These are phyloP conservation scores for Lucilia sericata DNA, from an alignment of 1,140 invertebrate species.

Conservation along the genomic window DNA sequence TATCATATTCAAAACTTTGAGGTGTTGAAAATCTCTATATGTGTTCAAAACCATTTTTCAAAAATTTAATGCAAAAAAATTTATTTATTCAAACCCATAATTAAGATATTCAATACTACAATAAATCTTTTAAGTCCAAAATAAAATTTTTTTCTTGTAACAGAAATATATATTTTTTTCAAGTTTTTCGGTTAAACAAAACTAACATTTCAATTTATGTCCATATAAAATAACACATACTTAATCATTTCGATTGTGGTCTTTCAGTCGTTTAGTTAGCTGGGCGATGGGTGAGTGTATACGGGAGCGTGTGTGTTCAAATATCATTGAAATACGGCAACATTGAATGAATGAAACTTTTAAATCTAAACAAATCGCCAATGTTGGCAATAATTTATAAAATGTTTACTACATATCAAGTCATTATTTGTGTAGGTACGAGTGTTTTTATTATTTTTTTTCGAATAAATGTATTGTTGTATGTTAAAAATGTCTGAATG, in stretches of 20 bases:
- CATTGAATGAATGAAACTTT: slow-evolving; percentile 26
- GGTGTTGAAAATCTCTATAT: not conserved
- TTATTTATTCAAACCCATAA: not conserved
- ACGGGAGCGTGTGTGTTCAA: not conserved
- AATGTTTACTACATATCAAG: not conserved
- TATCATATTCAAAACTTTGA: too few relatives aligned
- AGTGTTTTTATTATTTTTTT: slow-evolving; percentile 17
- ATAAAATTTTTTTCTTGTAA: not conserved
- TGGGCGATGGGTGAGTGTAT: not conserved
- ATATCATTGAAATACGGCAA: slow-evolving; percentile 30
- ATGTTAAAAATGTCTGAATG: not conserved
- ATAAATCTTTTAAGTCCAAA: not conserved
- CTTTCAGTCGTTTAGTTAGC: not conserved
- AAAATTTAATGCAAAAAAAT: not conserved
- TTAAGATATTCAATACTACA: not conserved
- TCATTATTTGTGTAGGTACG: not conserved
- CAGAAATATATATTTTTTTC: not conserved
- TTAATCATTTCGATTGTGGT: slow-evolving; percentile 25
- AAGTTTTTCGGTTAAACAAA: not conserved
- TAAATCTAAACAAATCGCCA: slow-evolving; percentile 34
- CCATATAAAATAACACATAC: slow-evolving; percentile 15
- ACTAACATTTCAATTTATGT: slow-evolving; percentile 8
- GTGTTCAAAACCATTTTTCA: not conserved
- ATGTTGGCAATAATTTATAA: slow-evolving; percentile 35
- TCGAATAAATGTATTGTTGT: not conserved